phyloP scores from a whole-genome alignment of 1,140 invertebrate genomes.

The Amphibalanus amphitrite region DNA sequence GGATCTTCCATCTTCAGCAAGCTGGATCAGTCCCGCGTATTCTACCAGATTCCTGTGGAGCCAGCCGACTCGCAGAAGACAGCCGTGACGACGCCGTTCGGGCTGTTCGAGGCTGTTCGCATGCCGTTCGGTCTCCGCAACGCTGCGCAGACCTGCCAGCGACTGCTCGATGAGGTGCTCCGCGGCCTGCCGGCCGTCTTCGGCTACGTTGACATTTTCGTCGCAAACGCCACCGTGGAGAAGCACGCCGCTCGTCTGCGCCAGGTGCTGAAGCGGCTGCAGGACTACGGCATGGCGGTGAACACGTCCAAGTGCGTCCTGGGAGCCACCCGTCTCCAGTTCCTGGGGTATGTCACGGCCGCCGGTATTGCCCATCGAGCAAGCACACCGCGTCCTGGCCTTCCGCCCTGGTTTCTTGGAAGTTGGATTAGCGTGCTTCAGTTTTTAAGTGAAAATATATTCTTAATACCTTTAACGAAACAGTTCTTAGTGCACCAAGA shows the following conservation, averaged over 20 bases:
- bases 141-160: constrained; percentile 19
- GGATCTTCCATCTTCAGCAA: constrained; percentile 14
- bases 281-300: constrained; percentile 10
- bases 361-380: too few relatives aligned
- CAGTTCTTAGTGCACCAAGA: too few relatives aligned
- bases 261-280: constrained; percentile 12
- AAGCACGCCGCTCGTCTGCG: constrained; percentile 11
- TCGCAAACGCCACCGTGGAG: constrained; percentile 1
- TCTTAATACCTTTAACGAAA: too few relatives aligned
- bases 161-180: constrained; percentile 14
- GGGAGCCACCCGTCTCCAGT: constrained; percentile 5
- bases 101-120: constrained; percentile 21
- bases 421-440: too few relatives aligned
- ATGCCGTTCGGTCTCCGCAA: constrained; percentile 23
- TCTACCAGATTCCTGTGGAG: constrained; percentile 15
- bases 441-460: too few relatives aligned
- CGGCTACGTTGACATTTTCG: constrained; percentile 15
- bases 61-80: constrained; percentile 14
- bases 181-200: constrained; percentile 6
- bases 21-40: constrained; percentile 14
- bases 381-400: too few relatives aligned
- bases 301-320: constrained; percentile 11
- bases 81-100: constrained; percentile 19
- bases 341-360: constrained; percentile 6
- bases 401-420: too few relatives aligned